These are phyloP conservation scores for Uria aalge DNA, from an alignment of 2,113 vertebrate species.

Conservation along the genomic window DNA sequence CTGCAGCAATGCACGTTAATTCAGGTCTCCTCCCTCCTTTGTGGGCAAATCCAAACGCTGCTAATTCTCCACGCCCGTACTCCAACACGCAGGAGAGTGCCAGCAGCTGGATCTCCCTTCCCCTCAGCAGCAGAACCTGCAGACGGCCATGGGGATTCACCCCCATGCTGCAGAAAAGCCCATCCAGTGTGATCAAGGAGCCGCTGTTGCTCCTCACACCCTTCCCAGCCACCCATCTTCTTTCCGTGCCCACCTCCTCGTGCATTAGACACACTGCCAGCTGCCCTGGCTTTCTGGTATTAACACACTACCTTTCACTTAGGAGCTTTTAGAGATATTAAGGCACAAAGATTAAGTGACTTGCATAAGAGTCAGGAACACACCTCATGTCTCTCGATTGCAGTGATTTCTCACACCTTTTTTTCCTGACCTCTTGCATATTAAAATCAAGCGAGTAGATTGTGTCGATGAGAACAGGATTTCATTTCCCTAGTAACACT, in stretches of 20 bases:
- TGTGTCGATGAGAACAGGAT: not conserved
- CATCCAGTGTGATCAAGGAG: not conserved
- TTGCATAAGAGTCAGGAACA: not conserved
- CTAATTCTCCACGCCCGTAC: rapidly evolving
- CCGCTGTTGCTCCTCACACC: not conserved
- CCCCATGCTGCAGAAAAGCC: not conserved
- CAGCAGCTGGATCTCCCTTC: not conserved
- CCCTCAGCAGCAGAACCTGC: not conserved
- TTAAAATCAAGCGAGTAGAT: not conserved
- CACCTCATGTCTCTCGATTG: not conserved
- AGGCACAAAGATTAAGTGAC: conserved; percentile 21
- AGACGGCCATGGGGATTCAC: not conserved
- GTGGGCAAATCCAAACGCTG: not conserved
- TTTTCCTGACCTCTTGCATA: not conserved
- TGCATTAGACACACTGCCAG: not conserved
- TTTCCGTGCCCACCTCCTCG: not conserved
- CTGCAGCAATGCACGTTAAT: not conserved
- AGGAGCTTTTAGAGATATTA: conserved; percentile 13
- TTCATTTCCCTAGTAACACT: not conserved
- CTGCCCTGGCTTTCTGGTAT: not conserved
- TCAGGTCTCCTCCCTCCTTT: not conserved
- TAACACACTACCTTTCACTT: not conserved
- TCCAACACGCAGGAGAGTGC: not conserved
- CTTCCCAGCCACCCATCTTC: not conserved
- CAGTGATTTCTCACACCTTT: not conserved